phyloP scores from a whole-genome alignment of 1,140 invertebrate species.

The Helicoverpa zea region DNA sequence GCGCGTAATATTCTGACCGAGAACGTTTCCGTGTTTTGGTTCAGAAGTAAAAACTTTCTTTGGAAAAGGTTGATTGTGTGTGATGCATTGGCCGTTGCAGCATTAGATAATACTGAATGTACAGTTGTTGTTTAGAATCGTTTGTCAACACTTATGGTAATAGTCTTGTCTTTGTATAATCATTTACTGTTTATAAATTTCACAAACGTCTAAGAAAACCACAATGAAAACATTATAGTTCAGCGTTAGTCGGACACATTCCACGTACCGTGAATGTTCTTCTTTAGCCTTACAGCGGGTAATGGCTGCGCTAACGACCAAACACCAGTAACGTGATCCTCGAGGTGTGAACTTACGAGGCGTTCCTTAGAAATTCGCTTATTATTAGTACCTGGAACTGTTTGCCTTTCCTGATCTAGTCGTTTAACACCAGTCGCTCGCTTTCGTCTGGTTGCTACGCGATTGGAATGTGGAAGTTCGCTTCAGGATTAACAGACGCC shows the following conservation, averaged over 20 bases:
- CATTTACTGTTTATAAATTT: no score
- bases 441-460: constrained; percentile 38
- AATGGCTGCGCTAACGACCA: constrained; percentile 59
- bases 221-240: not conserved
- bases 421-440: constrained; percentile 29
- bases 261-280: constrained; percentile 53
- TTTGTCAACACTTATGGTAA: not conserved
- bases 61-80: constrained; percentile 15
- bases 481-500: constrained; percentile 23
- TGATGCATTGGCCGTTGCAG: constrained; percentile 5
- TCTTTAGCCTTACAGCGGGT: constrained; percentile 45
- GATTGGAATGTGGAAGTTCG: constrained; percentile 24
- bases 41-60: constrained; percentile 4
- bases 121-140: not conserved
- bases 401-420: constrained; percentile 36
- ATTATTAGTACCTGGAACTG: constrained; percentile 65
- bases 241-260: constrained; percentile 30
- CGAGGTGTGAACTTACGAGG: constrained; percentile 59
- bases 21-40: constrained; percentile 35
- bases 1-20: constrained; percentile 26
- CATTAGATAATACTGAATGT: not conserved
- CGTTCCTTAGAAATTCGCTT: constrained; percentile 56
- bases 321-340: constrained; percentile 59
- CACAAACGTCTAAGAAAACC: not conserved
- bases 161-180: no score